Base-by-base conservation (phyloP, 1,140 invertebrate species). In the Zaprionus vittiger region DNA sequence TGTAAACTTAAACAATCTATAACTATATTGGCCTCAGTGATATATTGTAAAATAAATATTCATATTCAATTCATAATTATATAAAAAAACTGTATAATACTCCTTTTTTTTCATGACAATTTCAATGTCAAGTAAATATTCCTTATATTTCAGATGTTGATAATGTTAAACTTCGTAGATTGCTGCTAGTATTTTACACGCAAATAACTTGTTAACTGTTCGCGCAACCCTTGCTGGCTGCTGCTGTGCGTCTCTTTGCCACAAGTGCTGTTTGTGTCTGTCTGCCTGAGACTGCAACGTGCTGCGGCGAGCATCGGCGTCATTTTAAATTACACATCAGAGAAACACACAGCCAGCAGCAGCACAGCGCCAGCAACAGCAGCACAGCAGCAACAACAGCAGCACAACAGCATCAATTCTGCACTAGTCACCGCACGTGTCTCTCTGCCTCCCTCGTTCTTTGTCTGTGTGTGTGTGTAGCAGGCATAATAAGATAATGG, bases 401-500 rank as follows among this genome's bases (percentile, higher is more conserved):
- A 67, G 34, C 70, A 73, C 65, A 83, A 44, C 77, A 87, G 59
- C 83, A 87, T 78, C 83, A 87, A 76, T 89, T 89, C 79, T 79
- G 79, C 84, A 79, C 84, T 89, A 83, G 70, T 83, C 65, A 67
- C 67, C 71, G 78, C 84, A 84, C 70, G 84, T 89, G 79, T 71
- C 55, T 71, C 67, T 68, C 15, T 37, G 56, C 55, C 24, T 37
- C 44, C 60, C 38, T 31, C 66, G 14, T 38, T 26, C 37, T 34
- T 64, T 31, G 15, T 66, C 17, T 38, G n/a, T 66, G 61, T 57
- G 54, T 57, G 54, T 52, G 79, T 89, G 85, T 70, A 47, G n/a
- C 78, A 71, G 78, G 79, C 85, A 84, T 89, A 89, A 89, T 89
- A 89, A 89, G 85, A 89, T 89, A 89, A 89, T 89, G 79, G 81